phyloP scores from a whole-genome alignment of 2,113 vertebrate genomes.

The Neotoma lepida region DNA sequence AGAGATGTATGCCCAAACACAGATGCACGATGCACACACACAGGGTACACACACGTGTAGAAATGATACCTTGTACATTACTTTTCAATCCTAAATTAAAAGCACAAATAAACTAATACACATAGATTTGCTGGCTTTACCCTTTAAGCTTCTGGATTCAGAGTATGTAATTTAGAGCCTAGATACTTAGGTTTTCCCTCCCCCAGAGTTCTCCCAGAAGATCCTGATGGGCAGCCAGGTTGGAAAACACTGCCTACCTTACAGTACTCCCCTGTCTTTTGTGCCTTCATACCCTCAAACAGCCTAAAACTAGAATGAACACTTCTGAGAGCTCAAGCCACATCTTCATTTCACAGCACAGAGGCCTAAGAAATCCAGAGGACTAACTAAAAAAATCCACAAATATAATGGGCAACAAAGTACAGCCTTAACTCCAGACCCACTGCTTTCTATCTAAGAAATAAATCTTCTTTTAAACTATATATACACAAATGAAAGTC shows the following conservation, averaged over 20 bases:
- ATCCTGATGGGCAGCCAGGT: not conserved
- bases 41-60: not conserved
- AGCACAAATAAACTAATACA: slow-evolving; percentile 46
- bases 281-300: not conserved
- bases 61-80: slow-evolving; percentile 3
- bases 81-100: slow-evolving; percentile 42
- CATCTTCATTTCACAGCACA: slow-evolving; percentile 28
- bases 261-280: not conserved
- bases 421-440: slow-evolving; percentile 1
- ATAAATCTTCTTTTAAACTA: slow-evolving; percentile 21
- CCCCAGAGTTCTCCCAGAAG: slow-evolving; percentile 28
- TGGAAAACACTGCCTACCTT: not conserved
- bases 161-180: not conserved
- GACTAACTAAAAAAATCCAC: not conserved
- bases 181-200: not conserved
- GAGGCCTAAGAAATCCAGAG: not conserved
- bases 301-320: slow-evolving; percentile 10
- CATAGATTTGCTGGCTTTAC: not conserved
- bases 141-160: slow-evolving; percentile 38
- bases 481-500: slow-evolving; percentile 50
- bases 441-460: slow-evolving; percentile 12
- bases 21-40: not conserved
- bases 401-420: slow-evolving; percentile 21
- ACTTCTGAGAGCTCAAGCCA: not conserved
- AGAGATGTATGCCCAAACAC: not conserved